phyloP scores from a whole-genome alignment of 1,140 invertebrate species.

The Helicoverpa zea region DNA sequence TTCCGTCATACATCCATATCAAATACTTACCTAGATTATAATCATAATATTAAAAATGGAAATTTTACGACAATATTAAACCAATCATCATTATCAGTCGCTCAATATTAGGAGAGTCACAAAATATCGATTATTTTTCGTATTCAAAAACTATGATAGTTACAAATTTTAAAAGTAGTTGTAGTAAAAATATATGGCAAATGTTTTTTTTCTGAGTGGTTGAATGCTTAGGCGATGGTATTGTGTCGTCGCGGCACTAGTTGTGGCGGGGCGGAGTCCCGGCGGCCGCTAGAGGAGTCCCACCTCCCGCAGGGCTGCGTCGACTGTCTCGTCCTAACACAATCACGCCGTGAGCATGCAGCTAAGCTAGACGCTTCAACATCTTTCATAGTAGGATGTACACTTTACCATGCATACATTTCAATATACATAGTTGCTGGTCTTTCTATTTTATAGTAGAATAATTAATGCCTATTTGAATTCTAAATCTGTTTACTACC shows the following conservation, averaged over 20 bases:
- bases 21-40: slow-evolving; percentile 33
- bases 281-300: slow-evolving; percentile 73
- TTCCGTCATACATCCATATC: slow-evolving; percentile 30
- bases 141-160: slow-evolving; percentile 1
- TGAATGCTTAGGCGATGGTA: neutral
- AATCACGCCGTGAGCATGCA: slow-evolving; percentile 58
- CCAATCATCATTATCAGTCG: neutral
- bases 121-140: neutral
- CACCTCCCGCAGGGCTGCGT: slow-evolving; percentile 80
- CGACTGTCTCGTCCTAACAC: slow-evolving; percentile 82
- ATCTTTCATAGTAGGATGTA: neutral
- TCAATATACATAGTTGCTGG: neutral
- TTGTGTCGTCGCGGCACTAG: neutral
- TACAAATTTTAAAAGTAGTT: slow-evolving; percentile 10
- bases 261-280: neutral
- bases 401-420: slow-evolving; percentile 29
- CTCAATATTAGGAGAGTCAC: slow-evolving; percentile 2
- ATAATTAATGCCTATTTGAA: too few relatives aligned
- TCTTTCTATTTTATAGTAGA: neutral
- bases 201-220: neutral
- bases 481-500: too few relatives aligned
- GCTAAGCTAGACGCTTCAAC: slow-evolving; percentile 39
- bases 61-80: slow-evolving; percentile 14
- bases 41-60: slow-evolving; percentile 2
- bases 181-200: slow-evolving; percentile 32